Evolutionary conservation across 2,113 vertebrate genomes (phyloP), one percentile per base, ranked within the genome.

Genomic region (Labeo rohita): DNA sequence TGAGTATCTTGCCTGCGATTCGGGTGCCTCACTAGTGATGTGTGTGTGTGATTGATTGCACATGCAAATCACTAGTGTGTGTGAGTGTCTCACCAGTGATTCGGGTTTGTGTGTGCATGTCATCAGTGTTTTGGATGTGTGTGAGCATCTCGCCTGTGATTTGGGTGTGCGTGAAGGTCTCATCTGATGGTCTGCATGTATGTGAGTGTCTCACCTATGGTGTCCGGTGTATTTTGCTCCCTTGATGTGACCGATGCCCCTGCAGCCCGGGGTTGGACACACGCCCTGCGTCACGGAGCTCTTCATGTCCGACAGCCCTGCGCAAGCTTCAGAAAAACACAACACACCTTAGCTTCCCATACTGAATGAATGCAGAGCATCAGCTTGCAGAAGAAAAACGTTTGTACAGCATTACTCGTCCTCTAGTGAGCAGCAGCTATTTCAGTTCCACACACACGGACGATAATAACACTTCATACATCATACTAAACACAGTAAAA

Each of bases 171-270:
- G 28, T 28, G 28, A 28, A 28, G 28, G 28, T 28, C 28, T 28
- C 39, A 39, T 39, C 39, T 39, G 39, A 39, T 39, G 39, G 56
- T 61, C 18, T 61, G 56, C 28, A 28, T n/a, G 56, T n/a, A 16
- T 65, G 34, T n/a, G 76, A n/a, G 16, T 0, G 6, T 49, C 43
- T 68, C 63, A 89, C 85, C 94, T 96, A 92, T 96, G 94, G 92
- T 96, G 95, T 91, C 95, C 94, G 0, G 92, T 95, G 91, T 95
- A 95, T 90, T 93, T 94, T 45, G 95, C 90, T 84, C 95, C 95
- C 92, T 92, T 95, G 73, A 96, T 95, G 91, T 96, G 95, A 75
- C 95, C 95, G 4, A 95, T 92, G 34, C 95, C 95, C 87, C 93
- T 89, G 88, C 95, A 96, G 79, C 95, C 95, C 4, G 90, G 91